A percentile compares a stretch with the other conserved stretches of the same genome.
Conservation (phyloP, 1,140 invertebrate species). For the Mizuhopecten yessoensis region DNA sequence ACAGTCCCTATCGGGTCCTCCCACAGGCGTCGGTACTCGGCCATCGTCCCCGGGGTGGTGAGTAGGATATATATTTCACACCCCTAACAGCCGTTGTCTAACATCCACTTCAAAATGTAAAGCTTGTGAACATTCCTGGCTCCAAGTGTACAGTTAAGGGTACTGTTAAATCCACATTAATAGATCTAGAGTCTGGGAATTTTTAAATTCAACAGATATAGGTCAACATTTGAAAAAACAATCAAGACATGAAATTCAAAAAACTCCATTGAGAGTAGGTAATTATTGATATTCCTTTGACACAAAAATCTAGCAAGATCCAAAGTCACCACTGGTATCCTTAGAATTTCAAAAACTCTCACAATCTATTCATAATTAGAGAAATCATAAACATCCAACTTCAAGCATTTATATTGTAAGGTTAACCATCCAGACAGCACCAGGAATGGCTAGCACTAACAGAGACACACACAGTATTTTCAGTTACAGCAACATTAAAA, state of each 20-base stretch:
- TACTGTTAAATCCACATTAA: not conserved
- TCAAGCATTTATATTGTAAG: not conserved
- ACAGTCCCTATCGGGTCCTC: slow-evolving; percentile 72
- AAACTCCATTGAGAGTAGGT: not conserved
- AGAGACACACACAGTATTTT: not conserved
- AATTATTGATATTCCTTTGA: not conserved
- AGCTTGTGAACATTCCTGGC: not conserved
- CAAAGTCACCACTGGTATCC: not conserved
- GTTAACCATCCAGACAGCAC: not conserved
- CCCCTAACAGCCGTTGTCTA: not conserved
- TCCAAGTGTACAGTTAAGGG: not conserved
- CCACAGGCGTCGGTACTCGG: slow-evolving; percentile 66
- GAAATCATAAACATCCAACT: not conserved
- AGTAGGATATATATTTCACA: not conserved
- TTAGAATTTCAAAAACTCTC: not conserved
- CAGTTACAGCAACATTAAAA: not conserved
- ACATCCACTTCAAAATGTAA: not conserved
- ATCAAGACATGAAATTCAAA: not conserved
- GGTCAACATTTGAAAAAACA: not conserved
- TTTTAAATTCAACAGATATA: not conserved
- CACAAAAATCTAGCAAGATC: not conserved
- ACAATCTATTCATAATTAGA: not conserved
- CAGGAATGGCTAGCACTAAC: not conserved
- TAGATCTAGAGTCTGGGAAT: slow-evolving; percentile 4
- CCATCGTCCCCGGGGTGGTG: slow-evolving; percentile 61